Percentiles rank a stretch among this genome's conserved stretches.
phyloP scores from a whole-genome alignment of 2,113 vertebrate genomes.

The Ptilonorhynchus violaceus region DNA sequence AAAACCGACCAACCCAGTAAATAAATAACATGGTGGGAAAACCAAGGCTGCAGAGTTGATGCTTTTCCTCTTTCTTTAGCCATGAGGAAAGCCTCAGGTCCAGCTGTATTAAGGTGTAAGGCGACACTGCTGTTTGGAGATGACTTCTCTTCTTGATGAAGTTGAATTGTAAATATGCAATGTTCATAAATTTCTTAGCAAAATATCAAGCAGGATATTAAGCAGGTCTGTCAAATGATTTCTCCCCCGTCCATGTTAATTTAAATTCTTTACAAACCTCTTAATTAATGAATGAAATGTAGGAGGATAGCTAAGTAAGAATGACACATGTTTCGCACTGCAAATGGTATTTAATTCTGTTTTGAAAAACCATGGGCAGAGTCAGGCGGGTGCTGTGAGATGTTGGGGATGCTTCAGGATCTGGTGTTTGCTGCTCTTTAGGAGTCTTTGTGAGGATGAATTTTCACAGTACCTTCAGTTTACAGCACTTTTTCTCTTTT shows the following conservation, averaged over 20 bases:
- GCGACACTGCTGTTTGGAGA: background rate
- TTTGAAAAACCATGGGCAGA: background rate
- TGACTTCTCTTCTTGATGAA: conserved; percentile 16
- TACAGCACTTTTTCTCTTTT: background rate
- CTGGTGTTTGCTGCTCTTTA: background rate
- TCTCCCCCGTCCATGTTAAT: conserved; percentile 33
- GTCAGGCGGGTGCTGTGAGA: background rate
- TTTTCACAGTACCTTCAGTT: background rate
- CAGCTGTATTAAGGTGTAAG: background rate
- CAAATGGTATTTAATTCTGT: conserved; percentile 35
- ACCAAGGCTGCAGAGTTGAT: background rate
- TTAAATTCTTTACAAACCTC: conserved; percentile 61
- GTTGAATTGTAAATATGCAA: conserved; percentile 9
- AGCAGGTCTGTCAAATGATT: conserved; percentile 48
- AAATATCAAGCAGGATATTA: conserved; percentile 46
- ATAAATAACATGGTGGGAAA: conserved; percentile 13
- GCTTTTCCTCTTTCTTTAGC: background rate
- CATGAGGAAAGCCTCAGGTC: background rate
- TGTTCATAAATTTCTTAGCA: conserved; percentile 59
- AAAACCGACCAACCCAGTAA: background rate
- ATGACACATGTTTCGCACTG: background rate
- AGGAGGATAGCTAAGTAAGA: conserved; percentile 49
- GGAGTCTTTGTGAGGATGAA: background rate
- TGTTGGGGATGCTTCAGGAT: background rate
- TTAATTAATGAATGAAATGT: conserved; percentile 63